Percentiles rank a stretch among this genome's conserved stretches.
Conservation (phyloP, 1,140 invertebrate species). For the Drosophila albomicans region DNA sequence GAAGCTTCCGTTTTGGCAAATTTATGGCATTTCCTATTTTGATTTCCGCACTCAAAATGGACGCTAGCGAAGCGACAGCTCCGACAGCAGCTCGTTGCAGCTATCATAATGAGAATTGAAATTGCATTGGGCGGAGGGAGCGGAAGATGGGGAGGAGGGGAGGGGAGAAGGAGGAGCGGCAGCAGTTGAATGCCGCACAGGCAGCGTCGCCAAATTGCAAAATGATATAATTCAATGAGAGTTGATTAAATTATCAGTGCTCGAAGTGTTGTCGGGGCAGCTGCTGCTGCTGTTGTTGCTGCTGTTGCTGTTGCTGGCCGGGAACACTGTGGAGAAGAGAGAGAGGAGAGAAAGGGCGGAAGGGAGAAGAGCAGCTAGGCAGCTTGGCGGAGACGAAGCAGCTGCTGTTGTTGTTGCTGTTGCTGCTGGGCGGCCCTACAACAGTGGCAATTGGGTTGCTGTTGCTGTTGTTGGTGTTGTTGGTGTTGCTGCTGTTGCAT, state of each 20-base stretch:
- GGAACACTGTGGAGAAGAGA: constrained; percentile 12
- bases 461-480: constrained; percentile 18
- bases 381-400: background rate
- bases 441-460: constrained; percentile 30
- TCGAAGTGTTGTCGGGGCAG: constrained; percentile 13
- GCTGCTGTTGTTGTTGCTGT: background rate
- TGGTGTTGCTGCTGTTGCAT: constrained; percentile 38
- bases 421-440: constrained; percentile 31
- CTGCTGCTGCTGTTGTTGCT: too few species aligned
- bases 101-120: constrained; percentile 78
- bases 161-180: background rate
- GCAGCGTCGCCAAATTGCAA: constrained; percentile 69
- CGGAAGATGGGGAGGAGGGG: constrained; percentile 1
- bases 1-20: constrained; percentile 72
- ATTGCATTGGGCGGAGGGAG: constrained; percentile 35
- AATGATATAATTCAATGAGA: constrained; percentile 83
- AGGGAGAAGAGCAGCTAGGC: background rate
- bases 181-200: constrained; percentile 16
- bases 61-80: constrained; percentile 50
- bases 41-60: constrained; percentile 78
- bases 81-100: constrained; percentile 37
- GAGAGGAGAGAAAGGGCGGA: background rate
- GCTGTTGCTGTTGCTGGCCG: background rate
- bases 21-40: constrained; percentile 80
- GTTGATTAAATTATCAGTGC: constrained; percentile 79